Evolutionary conservation across 2,888 invertebrate genomes (phyloP), one percentile per base, ranked within the genome.

Genomic region (Eristalis intricaria): DNA sequence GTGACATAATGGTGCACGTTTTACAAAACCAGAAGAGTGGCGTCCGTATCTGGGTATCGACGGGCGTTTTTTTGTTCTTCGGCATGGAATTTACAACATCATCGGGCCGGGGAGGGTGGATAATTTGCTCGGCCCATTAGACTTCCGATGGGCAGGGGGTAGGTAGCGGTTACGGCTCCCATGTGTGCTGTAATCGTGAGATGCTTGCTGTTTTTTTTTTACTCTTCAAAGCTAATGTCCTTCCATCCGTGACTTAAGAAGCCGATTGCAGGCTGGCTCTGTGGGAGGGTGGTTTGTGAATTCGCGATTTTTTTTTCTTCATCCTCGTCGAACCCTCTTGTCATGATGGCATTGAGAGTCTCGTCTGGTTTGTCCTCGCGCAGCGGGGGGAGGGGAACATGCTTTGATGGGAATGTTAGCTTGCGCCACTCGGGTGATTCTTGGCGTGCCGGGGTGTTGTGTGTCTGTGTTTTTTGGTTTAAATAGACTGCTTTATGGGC

Each of bases 121-220:
- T 84, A 84, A 84, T 84, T 88, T 88, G 84, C 73, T 80, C 84
- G 88, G 80, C 87, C 87, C 87, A 87, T 87, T 84, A 87, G 87
- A 84, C 79, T 76, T 80, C 80, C 69, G 87, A 69, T 76, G 79
- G 60, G 26, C 60, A 19, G 58, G 61, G 69, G 89, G 88, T 88
- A 83, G 89, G 84, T 81, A 90, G 92, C 90, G 92, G 92, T 92
- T 93, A 93, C 92, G 91, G 92, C 92, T 93, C 93, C 93, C 93
- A 92, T 92, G 93, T 92, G 93, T 91, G 92, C 91, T 91, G 92
- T 93, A 87, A 83, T 84, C 76, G 76, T 64, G 79, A 84, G 87
- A 86, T 65, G 84, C 75, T 83, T 68, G 70, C 64, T 73, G 79
- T 71, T 63, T 86, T 75, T 68, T 76, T 87, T 84, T 87, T 87